phyloP scores from a whole-genome alignment of 2,888 invertebrate genomes.

The Amiota minor region DNA sequence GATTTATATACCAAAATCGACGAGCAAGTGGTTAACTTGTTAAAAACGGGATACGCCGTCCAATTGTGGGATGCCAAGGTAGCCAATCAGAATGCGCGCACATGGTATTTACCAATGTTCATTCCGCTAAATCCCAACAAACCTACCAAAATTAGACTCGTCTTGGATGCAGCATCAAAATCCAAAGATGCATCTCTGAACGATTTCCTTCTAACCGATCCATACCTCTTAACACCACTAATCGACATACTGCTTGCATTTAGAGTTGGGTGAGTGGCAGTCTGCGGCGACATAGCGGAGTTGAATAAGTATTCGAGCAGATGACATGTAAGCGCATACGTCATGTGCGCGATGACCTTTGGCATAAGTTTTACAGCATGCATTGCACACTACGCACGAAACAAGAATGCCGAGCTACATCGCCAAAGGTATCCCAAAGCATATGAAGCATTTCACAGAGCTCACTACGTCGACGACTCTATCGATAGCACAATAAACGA shows the following conservation, averaged over 20 bases:
- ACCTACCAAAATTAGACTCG: conserved; percentile 26
- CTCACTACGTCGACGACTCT: conserved; percentile 11
- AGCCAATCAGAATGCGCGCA: neutral
- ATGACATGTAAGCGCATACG: conserved; percentile 6
- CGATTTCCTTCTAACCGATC: conserved; percentile 14
- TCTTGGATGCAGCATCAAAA: conserved; percentile 51
- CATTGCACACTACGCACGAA: conserved; percentile 15
- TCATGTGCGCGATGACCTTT: conserved; percentile 5
- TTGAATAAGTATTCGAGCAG: neutral
- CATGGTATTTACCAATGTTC: conserved; percentile 15
- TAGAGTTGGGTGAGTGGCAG: conserved; percentile 19
- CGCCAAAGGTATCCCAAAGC: neutral
- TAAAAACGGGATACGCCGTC: conserved; percentile 10
- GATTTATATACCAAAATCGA: neutral
- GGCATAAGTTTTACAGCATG: neutral
- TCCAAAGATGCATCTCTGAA: conserved; percentile 20
- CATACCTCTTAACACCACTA: conserved; percentile 12
- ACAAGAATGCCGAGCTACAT: neutral
- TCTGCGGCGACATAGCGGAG: conserved; percentile 40
- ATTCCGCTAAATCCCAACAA: conserved; percentile 22
- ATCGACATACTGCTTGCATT: conserved; percentile 14
- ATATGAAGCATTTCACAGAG: neutral
- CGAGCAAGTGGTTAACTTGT: neutral
- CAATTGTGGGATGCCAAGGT: neutral
- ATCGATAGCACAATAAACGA: neutral